Base-by-base conservation (phyloP, 2,888 invertebrate genomes). In the Neoaliturus tenellus region DNA sequence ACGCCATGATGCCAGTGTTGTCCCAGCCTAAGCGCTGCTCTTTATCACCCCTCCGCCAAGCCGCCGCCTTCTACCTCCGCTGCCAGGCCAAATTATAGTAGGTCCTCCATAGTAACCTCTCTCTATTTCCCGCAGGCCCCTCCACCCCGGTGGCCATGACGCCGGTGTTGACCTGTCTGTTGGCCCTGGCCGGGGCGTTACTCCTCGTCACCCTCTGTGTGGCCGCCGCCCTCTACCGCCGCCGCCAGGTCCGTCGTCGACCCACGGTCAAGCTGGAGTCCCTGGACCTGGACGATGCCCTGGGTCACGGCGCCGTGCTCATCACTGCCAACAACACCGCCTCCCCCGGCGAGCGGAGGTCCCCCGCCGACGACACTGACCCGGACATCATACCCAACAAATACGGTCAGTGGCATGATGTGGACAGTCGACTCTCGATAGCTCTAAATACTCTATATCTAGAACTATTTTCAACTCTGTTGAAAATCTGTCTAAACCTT, bases 331-430 rank as follows among this genome's bases (percentile, higher is more conserved):
- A 86, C 92, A 92, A 91, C 92, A 90, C 90, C 91, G 90, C 89
- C 89, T 87, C 91, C 51, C 86, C 85, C 41, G 80, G 83, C 25
- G 84, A 82, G 12, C 83, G 86, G 14, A 80, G 85, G 44, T 85
- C 85, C n/a, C 85, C 86, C 10, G 86, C 86, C 81, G 95, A 95
- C 88, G 96, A 96, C 89, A 95, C 95, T 81, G 96, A 97, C 91
- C 96, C 97, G 71, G 97, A 97, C 91, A 96, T 97, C 88, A 96
- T 97, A 91, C 95, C 96, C 87, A 96, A 95, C 92, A 95, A 97
- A 91, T 96, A 96, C 91, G 96, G 97, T 97, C 89, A 93, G 94
- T 90, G 20, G 23, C 14, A n/a, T n/a, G n/a, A n/a, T n/a, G n/a
- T n/a, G n/a, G n/a, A n/a, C n/a, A n/a, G n/a, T n/a, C n/a, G n/a